These are phyloP conservation scores for Netelia virgata DNA, from an alignment of 2,888 invertebrate species.

Conservation along the genomic window DNA sequence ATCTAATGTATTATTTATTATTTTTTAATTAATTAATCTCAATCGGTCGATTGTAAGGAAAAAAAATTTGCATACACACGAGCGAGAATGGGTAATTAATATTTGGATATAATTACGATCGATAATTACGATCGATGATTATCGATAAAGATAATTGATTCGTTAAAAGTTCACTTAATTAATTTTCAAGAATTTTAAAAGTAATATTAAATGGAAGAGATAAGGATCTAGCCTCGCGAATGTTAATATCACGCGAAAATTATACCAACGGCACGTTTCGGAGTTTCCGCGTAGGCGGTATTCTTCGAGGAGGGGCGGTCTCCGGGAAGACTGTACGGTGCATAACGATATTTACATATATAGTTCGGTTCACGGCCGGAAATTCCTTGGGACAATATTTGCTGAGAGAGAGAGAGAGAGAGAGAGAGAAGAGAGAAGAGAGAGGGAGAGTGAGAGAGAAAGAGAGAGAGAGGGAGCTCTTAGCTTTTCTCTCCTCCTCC, in stretches of 20 bases:
- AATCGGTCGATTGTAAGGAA: neutral
- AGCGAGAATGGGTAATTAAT: neutral
- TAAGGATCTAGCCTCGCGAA: too few species aligned
- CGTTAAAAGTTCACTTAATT: too few species aligned
- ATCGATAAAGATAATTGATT: too few species aligned
- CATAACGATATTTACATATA: neutral
- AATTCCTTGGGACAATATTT: conserved; percentile 45
- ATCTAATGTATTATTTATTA: too few species aligned
- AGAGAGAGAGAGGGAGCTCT: neutral
- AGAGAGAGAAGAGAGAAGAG: too few species aligned
- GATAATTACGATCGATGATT: too few species aligned
- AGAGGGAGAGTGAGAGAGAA: neutral
- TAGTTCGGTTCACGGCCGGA: neutral
- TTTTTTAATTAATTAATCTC: too few species aligned
- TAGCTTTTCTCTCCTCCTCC: neutral
- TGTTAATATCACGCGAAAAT: neutral
- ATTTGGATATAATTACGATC: too few species aligned
- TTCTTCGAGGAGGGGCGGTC: conserved; percentile 21
- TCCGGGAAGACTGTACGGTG: neutral
- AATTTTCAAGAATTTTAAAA: too few species aligned
- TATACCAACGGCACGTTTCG: neutral
- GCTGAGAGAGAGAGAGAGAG: neutral
- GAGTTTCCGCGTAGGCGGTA: conserved; percentile 20
- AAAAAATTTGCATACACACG: neutral
- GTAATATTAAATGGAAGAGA: too few species aligned